Percentiles rank a stretch among this genome's conserved stretches.
phyloP scores from a whole-genome alignment of 2,797 vertebrate genomes.

The Lepus oiostolus region DNA sequence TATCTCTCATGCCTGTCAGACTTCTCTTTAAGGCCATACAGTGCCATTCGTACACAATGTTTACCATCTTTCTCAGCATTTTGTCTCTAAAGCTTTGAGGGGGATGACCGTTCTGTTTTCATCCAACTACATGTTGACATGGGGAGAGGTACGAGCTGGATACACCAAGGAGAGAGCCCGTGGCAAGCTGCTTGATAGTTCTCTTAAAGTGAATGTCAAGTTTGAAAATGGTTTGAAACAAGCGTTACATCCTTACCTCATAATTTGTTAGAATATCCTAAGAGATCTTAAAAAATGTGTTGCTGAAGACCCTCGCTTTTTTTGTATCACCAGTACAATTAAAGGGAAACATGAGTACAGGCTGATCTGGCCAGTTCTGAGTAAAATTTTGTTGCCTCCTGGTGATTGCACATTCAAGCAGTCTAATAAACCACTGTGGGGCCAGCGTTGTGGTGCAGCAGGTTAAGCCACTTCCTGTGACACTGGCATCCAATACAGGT shows the following conservation, averaged over 20 bases:
- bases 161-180: background rate
- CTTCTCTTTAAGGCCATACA: background rate
- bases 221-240: constrained; percentile 3
- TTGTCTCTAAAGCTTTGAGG: background rate
- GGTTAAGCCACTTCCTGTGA: no score
- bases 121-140: background rate
- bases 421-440: background rate
- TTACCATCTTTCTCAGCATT: background rate
- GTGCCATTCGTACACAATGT: background rate
- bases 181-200: background rate
- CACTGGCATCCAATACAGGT: no score
- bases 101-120: background rate
- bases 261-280: background rate
- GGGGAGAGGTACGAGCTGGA: background rate
- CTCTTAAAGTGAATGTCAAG: background rate
- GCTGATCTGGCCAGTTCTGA: background rate
- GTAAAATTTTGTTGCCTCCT: constrained; percentile 44
- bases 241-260: background rate
- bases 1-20: background rate
- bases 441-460: no score
- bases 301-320: background rate
- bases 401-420: background rate
- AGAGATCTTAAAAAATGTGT: background rate
- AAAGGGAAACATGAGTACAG: background rate
- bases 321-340: background rate